Base-by-base conservation (phyloP, 2,113 vertebrate species). In the Lophochroa leadbeateri region DNA sequence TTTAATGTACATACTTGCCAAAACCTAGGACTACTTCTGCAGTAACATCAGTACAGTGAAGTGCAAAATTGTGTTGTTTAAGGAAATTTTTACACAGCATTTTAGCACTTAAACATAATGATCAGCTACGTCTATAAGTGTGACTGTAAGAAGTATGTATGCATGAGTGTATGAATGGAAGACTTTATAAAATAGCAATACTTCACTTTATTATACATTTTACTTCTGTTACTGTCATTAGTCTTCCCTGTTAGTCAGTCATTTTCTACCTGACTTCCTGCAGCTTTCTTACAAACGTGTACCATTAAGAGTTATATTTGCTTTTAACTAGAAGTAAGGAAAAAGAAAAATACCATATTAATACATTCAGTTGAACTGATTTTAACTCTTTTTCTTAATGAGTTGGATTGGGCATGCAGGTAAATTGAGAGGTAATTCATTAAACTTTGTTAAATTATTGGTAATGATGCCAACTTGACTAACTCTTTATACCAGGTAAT, bases 371-470 rank as follows among this genome's bases (percentile, higher is more conserved):
- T 79, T 95, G 82, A 92, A 90, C 12, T 43, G 9, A 50, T 78
- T 93, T 94, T 57, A 69, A 35, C 72, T 6, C 44, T 57, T 79
- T 91, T 92, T 80, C 41, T 53, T 88, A 71, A 43, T 65, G 31
- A 74, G 35, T 65, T 79, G 50, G 11, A 19, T 69, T 82, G 12
- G 72, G 37, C n/a, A 13, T 41, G 9, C 63, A 27, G 58, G 53
- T 69, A 50, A 71, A 33, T 37, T 76, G 58, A 91, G 89, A 90
- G 31, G 46, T 86, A 74, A 67, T 75, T 92, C 4, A 6, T 43
- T 31, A 82, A 58, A 71, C 31, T 86, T 84, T 91, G 31, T 86
- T 89, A 78, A 92, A 50, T 92, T 75, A 74, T 24, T 96, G 27
- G 43, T 92, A 74, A 8, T 21, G 7, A 24, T 94, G 52, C 37